Evolutionary conservation across 2,113 vertebrate genomes (phyloP), one percentile per base, ranked within the genome.

Genomic region (Coryphaenoides rupestris): DNA sequence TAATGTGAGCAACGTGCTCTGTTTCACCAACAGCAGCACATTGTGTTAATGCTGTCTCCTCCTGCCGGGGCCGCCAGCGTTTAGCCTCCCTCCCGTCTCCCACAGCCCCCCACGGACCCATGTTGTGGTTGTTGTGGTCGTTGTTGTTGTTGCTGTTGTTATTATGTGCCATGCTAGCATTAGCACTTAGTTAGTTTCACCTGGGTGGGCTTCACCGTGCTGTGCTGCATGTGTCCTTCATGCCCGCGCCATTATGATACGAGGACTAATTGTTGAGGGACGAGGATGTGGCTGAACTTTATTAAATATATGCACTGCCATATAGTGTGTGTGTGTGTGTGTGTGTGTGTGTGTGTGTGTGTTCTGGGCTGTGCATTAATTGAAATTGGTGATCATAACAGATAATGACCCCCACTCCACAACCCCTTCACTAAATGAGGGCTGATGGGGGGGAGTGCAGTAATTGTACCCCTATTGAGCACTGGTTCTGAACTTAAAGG

Each of bases 161-260:
- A 70, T 75, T 69, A 69, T 69, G 62, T 59, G 56, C 52, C 21
- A 59, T 61, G 54, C 65, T 70, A 60, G 53, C 69, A 68, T 76
- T 67, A 81, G 70, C 74, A 57, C 62, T 70, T 24, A 68, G 70
- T 77, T 73, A 61, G 69, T 60, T 60, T 68, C 59, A 74, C 74
- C 70, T 60, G 70, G 65, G 60, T 78, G 60, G 70, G 58, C 66
- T n/a, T n/a, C n/a, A n/a, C 53, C 70, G 70, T 74, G 77, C 65
- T 69, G 73, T 73, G 68, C 72, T 21, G 15, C 69, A 68, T 80
- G 71, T 82, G 75, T 78, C 77, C 71, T 62, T 62, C 70, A 67
- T 68, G 64, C 52, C 55, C 63, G 69, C 69, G 69, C 60, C 74
- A 66, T 63, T 21, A 52, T 55, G 22, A 79, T 65, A 78, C 74